Evolutionary conservation across 2,113 vertebrate genomes (phyloP), one percentile per base, ranked within the genome.

Genomic region (Salvelinus sp.): DNA sequence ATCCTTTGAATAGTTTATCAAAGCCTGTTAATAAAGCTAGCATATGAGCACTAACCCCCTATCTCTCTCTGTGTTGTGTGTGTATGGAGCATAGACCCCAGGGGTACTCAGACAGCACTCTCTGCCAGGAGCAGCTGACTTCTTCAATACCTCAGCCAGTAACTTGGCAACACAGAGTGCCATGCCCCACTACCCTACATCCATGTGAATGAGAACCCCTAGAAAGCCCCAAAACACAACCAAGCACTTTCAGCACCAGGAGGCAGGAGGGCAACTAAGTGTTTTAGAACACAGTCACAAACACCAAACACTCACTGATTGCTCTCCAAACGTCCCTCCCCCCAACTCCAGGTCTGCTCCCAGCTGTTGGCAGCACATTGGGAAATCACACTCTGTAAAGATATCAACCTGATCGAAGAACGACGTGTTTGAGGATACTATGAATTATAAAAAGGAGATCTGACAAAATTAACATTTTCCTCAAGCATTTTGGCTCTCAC

Each of bases 171-270:
- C 91, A 69, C 76, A 66, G 74, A 84, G 81, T 54, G 3, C 50
- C 50, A 88, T 91, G 86, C 89, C 90, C 90, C 87, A 85, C 85
- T 92, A 87, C 75, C 88, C 90, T 88, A 92, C 79, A 90, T 91
- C 85, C 82, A 77, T 20, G 30, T 82, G 75, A 86, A 87, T 18
- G 25, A 66, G 64, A 22, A 28, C 23, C 64, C 64, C 27, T 6
- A 25, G 54, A 71, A n/a, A 74, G 30, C 25, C 38, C 75, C 58
- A 75, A 58, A 81, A 78, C 70, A 83, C 73, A 79, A 83, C 76
- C 38, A 22, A 72, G 28, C 22, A 22, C 77, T 81, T 86, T 88
- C 77, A 87, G 57, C 71, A 30, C 67, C 74, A 50, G 74, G 48
- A 66, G 67, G 48, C 3, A 13, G 48, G 48, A 16, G 48, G 12